Evolutionary conservation across 2,888 invertebrate species (phyloP), one percentile per base, ranked within the genome.

Genomic region (Drosophila koepferae): DNA sequence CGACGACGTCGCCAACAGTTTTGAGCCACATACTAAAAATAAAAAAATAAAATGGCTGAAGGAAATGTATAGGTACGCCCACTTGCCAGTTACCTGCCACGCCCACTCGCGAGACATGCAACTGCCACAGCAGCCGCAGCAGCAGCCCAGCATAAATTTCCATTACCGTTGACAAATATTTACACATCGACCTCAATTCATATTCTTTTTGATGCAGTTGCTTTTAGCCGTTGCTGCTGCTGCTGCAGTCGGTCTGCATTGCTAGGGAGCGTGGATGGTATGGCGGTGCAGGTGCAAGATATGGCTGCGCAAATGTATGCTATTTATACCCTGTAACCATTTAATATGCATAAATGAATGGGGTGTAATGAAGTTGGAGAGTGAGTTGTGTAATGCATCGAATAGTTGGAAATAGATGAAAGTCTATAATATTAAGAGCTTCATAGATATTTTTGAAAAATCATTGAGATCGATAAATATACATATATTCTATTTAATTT

Each of bases 111-210:
- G 53, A 68, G 59, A 58, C 70, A 51, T 46, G 48, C 48, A 61
- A 58, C 68, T 56, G 48, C 55, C 64, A 51, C 63, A 38, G 60
- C 56, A n/a, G 53, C 61, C 28, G 28, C 40, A n/a, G 28, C 88
- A 74, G 86, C 72, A 81, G 60, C 72, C 58, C 76, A 77, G 90
- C 91, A 90, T 90, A 90, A 90, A 91, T 90, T 91, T 90, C 90
- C 90, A 90, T 90, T 90, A 90, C 90, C 90, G 88, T 85, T 89
- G 91, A 91, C 90, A 90, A 90, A 90, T 90, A 90, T 90, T 91
- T 91, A 86, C 91, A 90, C 90, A 90, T 82, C 90, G 91, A 91
- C 90, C 89, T 86, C 90, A 88, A 90, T 90, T 86, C 90, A 90
- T 88, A 90, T 89, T 81, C 87, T 81, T 82, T 85, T 84, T 88